Conservation (phyloP, 2,888 invertebrate species). For the Acrocera orbiculus region DNA sequence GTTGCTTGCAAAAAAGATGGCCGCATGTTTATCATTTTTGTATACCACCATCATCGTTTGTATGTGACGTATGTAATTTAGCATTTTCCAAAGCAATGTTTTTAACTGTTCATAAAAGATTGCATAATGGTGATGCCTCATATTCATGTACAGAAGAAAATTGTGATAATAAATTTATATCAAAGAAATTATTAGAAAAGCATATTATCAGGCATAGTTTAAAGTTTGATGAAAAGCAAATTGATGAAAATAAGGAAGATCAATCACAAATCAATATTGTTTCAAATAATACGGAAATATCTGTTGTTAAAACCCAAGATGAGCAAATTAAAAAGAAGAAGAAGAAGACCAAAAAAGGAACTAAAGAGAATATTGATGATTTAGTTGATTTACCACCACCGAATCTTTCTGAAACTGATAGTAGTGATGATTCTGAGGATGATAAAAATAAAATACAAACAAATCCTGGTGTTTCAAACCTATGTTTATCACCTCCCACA, state of each 20-base stretch:
- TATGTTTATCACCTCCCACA: slow-evolving; percentile 25
- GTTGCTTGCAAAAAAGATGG: slow-evolving; percentile 78
- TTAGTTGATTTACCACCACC: slow-evolving; percentile 58
- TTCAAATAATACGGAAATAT: slow-evolving; percentile 2
- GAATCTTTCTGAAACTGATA: slow-evolving; percentile 72
- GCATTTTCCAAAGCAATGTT: slow-evolving; percentile 59
- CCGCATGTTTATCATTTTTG: slow-evolving; percentile 85
- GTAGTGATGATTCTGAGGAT: slow-evolving; percentile 48
- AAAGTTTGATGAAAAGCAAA: slow-evolving; percentile 4
- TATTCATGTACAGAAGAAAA: slow-evolving; percentile 52
- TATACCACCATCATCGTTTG: slow-evolving; percentile 57
- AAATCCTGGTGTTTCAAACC: slow-evolving; percentile 20
- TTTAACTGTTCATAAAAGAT: slow-evolving; percentile 66
- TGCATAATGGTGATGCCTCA: slow-evolving; percentile 54
- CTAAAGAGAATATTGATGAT: slow-evolving; percentile 32
- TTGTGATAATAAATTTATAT: slow-evolving; percentile 64
- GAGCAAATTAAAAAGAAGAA: slow-evolving; percentile 11
- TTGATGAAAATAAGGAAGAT: slow-evolving; percentile 6
- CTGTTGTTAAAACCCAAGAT: not conserved
- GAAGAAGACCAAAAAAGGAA: slow-evolving; percentile 5
- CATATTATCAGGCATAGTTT: slow-evolving; percentile 45
- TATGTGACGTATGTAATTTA: slow-evolving; percentile 64
- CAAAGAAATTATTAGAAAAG: slow-evolving; percentile 55
- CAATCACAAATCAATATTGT: slow-evolving; percentile 4
- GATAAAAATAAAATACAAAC: slow-evolving; percentile 17